phyloP scores from a whole-genome alignment of 2,888 invertebrate species.

The Eulithis testata region DNA sequence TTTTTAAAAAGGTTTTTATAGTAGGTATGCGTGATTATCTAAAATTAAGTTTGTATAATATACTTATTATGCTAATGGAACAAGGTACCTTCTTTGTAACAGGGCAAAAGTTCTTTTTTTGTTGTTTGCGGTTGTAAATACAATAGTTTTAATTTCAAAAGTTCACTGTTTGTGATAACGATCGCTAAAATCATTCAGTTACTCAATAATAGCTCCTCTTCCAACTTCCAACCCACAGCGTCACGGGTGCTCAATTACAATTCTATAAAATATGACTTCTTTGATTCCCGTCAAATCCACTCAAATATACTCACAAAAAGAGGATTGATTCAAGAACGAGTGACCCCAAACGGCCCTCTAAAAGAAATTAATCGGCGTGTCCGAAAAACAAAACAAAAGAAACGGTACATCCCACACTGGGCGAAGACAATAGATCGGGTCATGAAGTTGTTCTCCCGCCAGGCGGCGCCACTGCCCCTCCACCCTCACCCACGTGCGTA shows the following conservation, averaged over 20 bases:
- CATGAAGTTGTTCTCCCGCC: conserved; percentile 80
- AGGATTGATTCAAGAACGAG: conserved; percentile 57
- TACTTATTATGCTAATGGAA: no score
- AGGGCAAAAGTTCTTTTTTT: no score
- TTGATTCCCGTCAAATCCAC: conserved; percentile 42
- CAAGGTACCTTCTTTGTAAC: no score
- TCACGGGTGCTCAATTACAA: conserved; percentile 7
- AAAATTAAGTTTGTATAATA: no score
- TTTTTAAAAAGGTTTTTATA: no score
- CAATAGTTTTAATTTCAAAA: no score
- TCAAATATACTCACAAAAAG: conserved; percentile 50
- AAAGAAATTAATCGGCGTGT: conserved; percentile 75
- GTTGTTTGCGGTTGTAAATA: no score
- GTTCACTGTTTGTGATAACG: not conserved
- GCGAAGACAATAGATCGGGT: conserved; percentile 78
- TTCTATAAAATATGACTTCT: conserved; percentile 37
- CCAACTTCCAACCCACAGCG: not conserved
- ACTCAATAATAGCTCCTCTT: not conserved
- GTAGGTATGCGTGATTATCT: no score
- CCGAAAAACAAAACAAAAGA: conserved; percentile 76
- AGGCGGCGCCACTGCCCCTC: conserved; percentile 73
- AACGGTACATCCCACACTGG: conserved; percentile 78
- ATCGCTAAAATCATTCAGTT: not conserved
- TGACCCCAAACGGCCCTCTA: conserved; percentile 64
- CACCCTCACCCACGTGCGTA: conserved; percentile 77